Evolutionary conservation across 30 jellyfish, hydroid and myxozoan species (phyloP).

Genomic region (Clytia hemisphaerica): DNA sequence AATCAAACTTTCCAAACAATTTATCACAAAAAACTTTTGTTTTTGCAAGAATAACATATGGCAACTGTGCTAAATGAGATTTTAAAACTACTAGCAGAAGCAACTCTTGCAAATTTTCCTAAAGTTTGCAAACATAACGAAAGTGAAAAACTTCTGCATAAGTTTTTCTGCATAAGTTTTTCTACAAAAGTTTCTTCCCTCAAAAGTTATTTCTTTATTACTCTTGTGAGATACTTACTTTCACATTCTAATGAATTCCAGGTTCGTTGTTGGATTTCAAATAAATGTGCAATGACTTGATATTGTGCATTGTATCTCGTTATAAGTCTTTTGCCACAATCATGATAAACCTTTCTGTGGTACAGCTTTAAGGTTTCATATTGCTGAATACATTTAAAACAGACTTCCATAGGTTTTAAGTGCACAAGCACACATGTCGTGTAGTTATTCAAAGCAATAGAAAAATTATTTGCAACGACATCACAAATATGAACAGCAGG

Average conservation of each 20-base stretch:
- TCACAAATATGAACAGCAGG: constrained; percentile 54
- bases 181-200: too few relatives aligned
- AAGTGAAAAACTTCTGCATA: too few relatives aligned
- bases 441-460: constrained; percentile 57
- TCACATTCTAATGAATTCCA: constrained; percentile 80
- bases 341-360: constrained; percentile 26
- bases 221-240: constrained; percentile 79
- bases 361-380: constrained; percentile 21
- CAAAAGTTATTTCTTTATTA: too few relatives aligned
- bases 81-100: too few relatives aligned
- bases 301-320: constrained; percentile 54
- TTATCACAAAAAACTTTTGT: too few relatives aligned
- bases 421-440: constrained; percentile 43
- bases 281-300: constrained; percentile 62
- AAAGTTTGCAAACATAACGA: too few relatives aligned
- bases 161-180: too few relatives aligned
- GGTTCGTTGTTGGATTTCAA: constrained; percentile 27
- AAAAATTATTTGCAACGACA: constrained; percentile 39
- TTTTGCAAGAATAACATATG: too few relatives aligned
- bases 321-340: constrained; percentile 51
- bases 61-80: too few relatives aligned
- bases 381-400: constrained; percentile 54
- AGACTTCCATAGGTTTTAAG: constrained; percentile 58
- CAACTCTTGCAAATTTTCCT: too few relatives aligned
- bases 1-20: too few relatives aligned